phyloP scores from a whole-genome alignment of 1,140 invertebrate species.

The Hylyphantes graminicola region DNA sequence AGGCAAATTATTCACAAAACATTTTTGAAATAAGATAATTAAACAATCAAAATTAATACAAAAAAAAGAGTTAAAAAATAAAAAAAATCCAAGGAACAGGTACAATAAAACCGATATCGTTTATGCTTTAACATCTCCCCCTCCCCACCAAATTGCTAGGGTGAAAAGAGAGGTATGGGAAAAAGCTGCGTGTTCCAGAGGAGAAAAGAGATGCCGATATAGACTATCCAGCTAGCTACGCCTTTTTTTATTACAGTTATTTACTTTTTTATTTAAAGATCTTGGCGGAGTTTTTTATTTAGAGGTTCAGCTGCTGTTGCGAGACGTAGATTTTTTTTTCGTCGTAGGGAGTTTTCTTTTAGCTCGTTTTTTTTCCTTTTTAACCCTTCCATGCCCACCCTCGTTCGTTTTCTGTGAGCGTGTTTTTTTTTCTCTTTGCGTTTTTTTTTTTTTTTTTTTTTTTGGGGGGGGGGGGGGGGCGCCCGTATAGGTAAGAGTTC shows the following conservation, averaged over 20 bases:
- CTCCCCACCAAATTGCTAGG: conserved; percentile 37
- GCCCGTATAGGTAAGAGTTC: too few species aligned
- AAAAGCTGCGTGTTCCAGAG: neutral
- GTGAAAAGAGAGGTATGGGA: conserved; percentile 49
- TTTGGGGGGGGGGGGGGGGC: too few species aligned
- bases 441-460: too few species aligned
- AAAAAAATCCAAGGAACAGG: too few species aligned
- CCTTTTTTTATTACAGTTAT: conserved; percentile 40
- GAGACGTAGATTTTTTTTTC: neutral
- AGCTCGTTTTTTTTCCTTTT: neutral
- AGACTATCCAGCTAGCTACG: conserved; percentile 31
- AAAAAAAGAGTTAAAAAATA: too few species aligned
- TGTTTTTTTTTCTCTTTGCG: neutral
- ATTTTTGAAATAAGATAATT: too few species aligned
- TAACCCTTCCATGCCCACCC: conserved; percentile 30
- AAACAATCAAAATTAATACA: too few species aligned
- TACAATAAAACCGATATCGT: too few species aligned
- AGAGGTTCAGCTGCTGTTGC: neutral
- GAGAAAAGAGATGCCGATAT: conserved; percentile 36
- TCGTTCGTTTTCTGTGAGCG: neutral
- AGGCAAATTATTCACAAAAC: too few species aligned
- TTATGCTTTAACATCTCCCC: neutral
- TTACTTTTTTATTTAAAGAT: conserved; percentile 3
- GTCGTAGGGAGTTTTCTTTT: neutral
- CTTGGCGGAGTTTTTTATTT: conserved; percentile 23